Percentiles rank a stretch among this genome's conserved stretches.
These are phyloP conservation scores for Spinibarbus caldwelli DNA, from an alignment of 2,797 vertebrate species.

Conservation along the genomic window DNA sequence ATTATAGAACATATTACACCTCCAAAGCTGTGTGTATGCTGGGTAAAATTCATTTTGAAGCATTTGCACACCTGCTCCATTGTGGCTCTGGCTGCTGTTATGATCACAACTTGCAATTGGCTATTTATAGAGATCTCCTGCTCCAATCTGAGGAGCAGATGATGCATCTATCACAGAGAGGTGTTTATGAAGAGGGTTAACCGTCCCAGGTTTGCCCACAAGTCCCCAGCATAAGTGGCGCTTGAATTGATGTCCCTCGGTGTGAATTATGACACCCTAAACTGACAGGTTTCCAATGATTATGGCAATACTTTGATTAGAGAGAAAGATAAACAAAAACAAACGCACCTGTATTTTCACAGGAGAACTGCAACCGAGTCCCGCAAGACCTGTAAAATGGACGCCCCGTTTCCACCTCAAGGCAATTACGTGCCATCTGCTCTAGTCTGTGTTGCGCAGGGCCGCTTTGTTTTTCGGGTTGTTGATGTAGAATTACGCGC, in stretches of 20 bases:
- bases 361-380: constrained; percentile 37
- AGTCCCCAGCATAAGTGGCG: constrained; percentile 31
- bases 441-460: constrained; percentile 39
- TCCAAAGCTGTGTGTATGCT: constrained; percentile 43
- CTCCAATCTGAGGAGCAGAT: constrained; percentile 55
- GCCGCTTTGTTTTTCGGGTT: constrained; percentile 42
- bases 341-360: constrained; percentile 56
- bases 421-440: constrained; percentile 63
- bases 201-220: constrained; percentile 24
- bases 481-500: constrained; percentile 59
- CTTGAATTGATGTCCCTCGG: constrained; percentile 31
- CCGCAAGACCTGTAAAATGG: constrained; percentile 59
- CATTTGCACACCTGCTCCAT: constrained; percentile 61
- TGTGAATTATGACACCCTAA: constrained; percentile 41
- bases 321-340: constrained; percentile 51
- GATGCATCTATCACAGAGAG: constrained; percentile 58
- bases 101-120: constrained; percentile 56
- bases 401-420: constrained; percentile 59
- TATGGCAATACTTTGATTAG: constrained; percentile 50
- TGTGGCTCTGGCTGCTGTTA: constrained; percentile 54
- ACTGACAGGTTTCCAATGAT: constrained; percentile 49
- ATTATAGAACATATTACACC: constrained; percentile 58
- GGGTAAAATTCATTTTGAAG: constrained; percentile 57
- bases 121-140: constrained; percentile 60
- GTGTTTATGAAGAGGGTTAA: constrained; percentile 38